A percentile compares a stretch with the other conserved stretches of the same genome.
Evolutionary conservation across 1,140 invertebrate species (phyloP).

Genomic region (Listronotus bonariensis): DNA sequence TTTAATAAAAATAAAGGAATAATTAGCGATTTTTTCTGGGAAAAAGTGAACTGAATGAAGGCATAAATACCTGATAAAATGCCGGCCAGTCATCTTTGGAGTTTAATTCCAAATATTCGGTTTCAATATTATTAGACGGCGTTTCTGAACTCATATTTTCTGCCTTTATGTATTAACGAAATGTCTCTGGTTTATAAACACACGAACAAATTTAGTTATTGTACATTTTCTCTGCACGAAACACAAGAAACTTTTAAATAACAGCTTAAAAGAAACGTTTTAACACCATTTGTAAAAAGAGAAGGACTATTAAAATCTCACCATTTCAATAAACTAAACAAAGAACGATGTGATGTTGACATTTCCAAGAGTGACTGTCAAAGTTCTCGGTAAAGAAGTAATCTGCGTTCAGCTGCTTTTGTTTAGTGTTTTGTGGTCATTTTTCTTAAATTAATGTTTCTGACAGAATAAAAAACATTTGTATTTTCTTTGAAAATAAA

Average conservation of each 20-base stretch:
- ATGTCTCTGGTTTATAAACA: conserved; percentile 16
- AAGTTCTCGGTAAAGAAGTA: too few relatives aligned
- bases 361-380: too few relatives aligned
- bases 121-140: conserved; percentile 63
- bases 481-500: too few relatives aligned
- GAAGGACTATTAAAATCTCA: conserved; percentile 8
- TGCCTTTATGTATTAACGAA: not conserved
- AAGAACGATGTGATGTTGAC: conserved; percentile 1
- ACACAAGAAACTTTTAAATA: conserved; percentile 17
- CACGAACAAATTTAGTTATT: conserved; percentile 27
- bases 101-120: conserved; percentile 69
- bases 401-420: too few relatives aligned
- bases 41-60: conserved; percentile 21
- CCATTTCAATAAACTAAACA: conserved; percentile 10
- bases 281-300: conserved; percentile 41
- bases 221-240: conserved; percentile 19
- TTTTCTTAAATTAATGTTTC: too few relatives aligned
- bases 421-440: too few relatives aligned
- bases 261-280: conserved; percentile 35
- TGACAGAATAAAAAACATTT: too few relatives aligned
- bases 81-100: conserved; percentile 66
- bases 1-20: conserved; percentile 4
- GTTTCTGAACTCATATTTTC: conserved; percentile 47
- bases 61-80: conserved; percentile 67
- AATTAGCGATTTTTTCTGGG: conserved; percentile 5